Base-by-base conservation (phyloP, 30 jellyfish, hydroid and myxozoan genomes). In the Mastigias papua region DNA sequence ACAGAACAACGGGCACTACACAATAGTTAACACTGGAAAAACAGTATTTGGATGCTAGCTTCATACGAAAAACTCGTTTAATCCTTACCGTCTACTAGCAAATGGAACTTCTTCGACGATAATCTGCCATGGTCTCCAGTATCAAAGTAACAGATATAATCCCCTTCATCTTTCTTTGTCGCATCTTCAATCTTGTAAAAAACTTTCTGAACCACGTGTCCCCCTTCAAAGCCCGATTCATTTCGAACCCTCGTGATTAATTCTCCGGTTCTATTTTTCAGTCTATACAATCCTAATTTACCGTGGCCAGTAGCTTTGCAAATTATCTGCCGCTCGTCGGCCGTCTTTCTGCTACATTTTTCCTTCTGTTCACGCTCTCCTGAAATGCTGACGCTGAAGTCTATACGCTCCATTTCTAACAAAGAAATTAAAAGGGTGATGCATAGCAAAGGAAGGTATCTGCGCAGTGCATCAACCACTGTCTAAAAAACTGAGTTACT, bases 131-230 rank as follows among this genome's bases (percentile, higher is more conserved):
- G 27, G 3, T 8, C 21, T 5, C 2, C 0, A 1, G 51, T 76
- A n/a, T 76, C 63, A 1, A 76, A 50, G 23, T 69, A 37, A 61
- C 90, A 80, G 19, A 8, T 61, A 37, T 80, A 80, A 21, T 80
- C 54, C 21, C 90, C 90, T 29, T 64, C 71, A 30, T 80, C 90
- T 33, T 80, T 65, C 60, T 23, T 42, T 32, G 90, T 63, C 1
- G 81, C 90, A 34, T 80, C 82, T 1, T 22, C 54, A 62, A 80
- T 62, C 29, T 58, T 49, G 61, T 62, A 50, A 11, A 65, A 32
- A 13, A 79, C 37, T 1, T 48, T 60, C 50, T 79, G 71, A 9
- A 34, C 0, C 0, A 0, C 0, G 32, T 62, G 90, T 0, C 90
- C 90, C 11, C 90, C 34, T 25, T 4, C 34, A 16, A 0, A 29